A percentile compares a stretch with the other conserved stretches of the same genome.
These are phyloP conservation scores for Anoncus sp. DNA, from an alignment of 2,888 invertebrate species.

Conservation along the genomic window DNA sequence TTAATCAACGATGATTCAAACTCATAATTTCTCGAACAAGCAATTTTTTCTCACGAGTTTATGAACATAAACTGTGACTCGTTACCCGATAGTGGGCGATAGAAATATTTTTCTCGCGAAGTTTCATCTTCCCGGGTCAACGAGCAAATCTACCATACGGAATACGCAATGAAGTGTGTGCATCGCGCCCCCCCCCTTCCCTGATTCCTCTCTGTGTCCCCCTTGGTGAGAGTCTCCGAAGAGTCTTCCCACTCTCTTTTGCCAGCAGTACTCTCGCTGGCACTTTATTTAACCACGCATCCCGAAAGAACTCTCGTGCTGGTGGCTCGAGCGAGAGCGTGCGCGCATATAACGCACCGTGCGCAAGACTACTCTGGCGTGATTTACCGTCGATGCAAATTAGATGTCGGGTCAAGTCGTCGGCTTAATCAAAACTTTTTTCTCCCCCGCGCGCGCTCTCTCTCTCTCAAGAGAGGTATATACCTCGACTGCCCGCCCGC, in stretches of 20 bases:
- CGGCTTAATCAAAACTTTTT: slow-evolving; percentile 70
- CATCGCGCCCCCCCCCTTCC: slow-evolving; percentile 27
- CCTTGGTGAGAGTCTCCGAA: slow-evolving; percentile 41
- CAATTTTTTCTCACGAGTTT: slow-evolving; percentile 16
- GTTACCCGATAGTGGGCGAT: slow-evolving; percentile 49
- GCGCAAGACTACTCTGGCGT: slow-evolving; percentile 64
- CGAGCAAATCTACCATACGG: slow-evolving; percentile 54
- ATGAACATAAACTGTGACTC: neutral
- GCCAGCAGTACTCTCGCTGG: slow-evolving; percentile 60
- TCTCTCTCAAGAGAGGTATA: neutral
- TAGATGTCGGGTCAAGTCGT: slow-evolving; percentile 71
- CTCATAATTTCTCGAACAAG: slow-evolving; percentile 18
- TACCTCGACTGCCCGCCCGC: slow-evolving; percentile 52
- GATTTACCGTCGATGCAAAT: slow-evolving; percentile 71
- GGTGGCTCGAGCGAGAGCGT: slow-evolving; percentile 36
- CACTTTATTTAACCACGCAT: slow-evolving; percentile 68
- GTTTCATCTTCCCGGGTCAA: slow-evolving; percentile 56
- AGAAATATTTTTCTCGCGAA: slow-evolving; percentile 40
- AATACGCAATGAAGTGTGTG: slow-evolving; percentile 53
- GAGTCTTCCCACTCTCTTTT: slow-evolving; percentile 62
- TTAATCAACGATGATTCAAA: slow-evolving; percentile 29
- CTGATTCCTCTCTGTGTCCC: slow-evolving; percentile 32
- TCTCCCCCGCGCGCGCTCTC: slow-evolving; percentile 36
- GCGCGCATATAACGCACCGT: slow-evolving; percentile 61
- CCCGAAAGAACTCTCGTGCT: slow-evolving; percentile 55